Base-by-base conservation (phyloP, 2,888 invertebrate genomes). In the Scaptomyza cyrtandrae region DNA sequence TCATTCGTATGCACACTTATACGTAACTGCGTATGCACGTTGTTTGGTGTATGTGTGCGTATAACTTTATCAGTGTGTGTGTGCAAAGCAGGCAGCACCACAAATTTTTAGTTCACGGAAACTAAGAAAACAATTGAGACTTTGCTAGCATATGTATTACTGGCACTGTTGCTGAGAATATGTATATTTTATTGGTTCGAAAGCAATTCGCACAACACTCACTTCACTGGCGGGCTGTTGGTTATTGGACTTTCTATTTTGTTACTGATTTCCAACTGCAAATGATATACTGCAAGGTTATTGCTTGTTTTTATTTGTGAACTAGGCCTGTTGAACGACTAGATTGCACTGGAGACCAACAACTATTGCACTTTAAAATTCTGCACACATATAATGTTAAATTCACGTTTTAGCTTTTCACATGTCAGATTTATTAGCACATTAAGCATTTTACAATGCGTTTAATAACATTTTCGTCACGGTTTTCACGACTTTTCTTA, bases 141-240 rank as follows among this genome's bases (percentile, higher is more conserved):
- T 45, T 29, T 6, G n/a, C 33, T 44, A 33, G 44, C 65, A 62
- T 62, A 43, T 68, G 45, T 24, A 24, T 53, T 67, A 44, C 55
- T 53, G 5, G 41, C 45, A 45, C 39, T 27, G 19, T 39, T 19
- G 31, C 13, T 33, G 39, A 39, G 29, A 68, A 69, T 4, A 13
- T 67, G 31, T 27, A 46, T 19, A 45, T 44, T 53, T 46, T 48
- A 68, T 61, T 45, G 53, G 33, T 16, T 50, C 31, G 73, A 82
- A 80, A 80, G 75, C 60, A 78, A 73, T 64, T 59, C 45, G 39
- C 70, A 75, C 85, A 85, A 88, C 89, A 89, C 89, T 84, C 89
- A 89, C 89, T 67, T 72, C 89, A 82, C 87, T 87, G 87, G 89
- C 71, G 81, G 86, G 88, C 89, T 88, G 86, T 59, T 80, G 82